A percentile compares a stretch with the other conserved stretches of the same genome.
These are phyloP conservation scores for Lagorchestes hirsutus DNA, from an alignment of 2,797 vertebrate species.

Conservation along the genomic window DNA sequence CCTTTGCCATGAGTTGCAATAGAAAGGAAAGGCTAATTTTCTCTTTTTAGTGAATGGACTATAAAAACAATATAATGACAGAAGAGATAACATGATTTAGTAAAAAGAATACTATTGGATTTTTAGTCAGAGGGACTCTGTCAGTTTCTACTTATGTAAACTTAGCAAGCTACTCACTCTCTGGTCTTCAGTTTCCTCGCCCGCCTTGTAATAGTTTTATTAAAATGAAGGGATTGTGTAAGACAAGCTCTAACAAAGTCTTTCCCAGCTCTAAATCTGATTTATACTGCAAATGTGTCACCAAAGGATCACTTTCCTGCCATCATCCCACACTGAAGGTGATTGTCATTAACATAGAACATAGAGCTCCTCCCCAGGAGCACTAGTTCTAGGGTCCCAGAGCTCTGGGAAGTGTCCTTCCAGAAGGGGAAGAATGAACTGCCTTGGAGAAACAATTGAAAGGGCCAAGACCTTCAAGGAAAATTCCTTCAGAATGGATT, in stretches of 20 bases:
- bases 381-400: neutral
- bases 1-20: neutral
- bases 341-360: neutral
- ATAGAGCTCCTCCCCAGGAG: neutral
- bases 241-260: neutral
- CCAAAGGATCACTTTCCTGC: neutral
- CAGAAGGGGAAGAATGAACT: neutral
- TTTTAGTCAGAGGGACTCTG: neutral
- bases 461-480: neutral
- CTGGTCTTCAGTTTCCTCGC: neutral
- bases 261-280: neutral
- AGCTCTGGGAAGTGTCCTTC: neutral
- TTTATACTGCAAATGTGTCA: neutral
- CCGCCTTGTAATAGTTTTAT: neutral
- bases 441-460: neutral
- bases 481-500: neutral
- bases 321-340: neutral
- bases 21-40: neutral
- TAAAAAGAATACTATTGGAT: neutral
- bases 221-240: neutral
- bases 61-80: neutral
- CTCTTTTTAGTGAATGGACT: neutral
- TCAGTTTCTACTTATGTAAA: conserved; percentile 20
- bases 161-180: neutral
- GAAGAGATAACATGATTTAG: neutral